These are phyloP conservation scores for Tenthredo scrophulariae DNA, from an alignment of 2,888 invertebrate genomes.

Conservation along the genomic window DNA sequence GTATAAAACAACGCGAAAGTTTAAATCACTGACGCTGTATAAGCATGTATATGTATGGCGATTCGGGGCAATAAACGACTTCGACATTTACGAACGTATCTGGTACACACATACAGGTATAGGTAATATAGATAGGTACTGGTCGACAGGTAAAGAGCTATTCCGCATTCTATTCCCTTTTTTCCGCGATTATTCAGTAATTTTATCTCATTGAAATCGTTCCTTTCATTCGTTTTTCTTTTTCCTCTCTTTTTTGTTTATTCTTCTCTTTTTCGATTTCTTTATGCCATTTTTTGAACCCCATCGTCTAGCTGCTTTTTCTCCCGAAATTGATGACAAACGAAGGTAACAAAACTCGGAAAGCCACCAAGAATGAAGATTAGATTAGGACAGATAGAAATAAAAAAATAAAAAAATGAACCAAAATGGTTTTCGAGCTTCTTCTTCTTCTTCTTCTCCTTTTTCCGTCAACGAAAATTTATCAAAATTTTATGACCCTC, in stretches of 20 bases:
- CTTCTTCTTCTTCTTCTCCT: too few species aligned
- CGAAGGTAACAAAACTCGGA: too few species aligned
- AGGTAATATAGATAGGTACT: neutral
- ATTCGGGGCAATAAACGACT: conserved; percentile 22
- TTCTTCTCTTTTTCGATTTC: neutral
- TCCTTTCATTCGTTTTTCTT: conserved; percentile 15
- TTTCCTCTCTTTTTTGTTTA: conserved; percentile 40
- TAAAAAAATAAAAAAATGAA: neutral
- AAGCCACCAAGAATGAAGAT: too few species aligned
- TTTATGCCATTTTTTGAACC: neutral
- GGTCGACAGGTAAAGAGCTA: neutral
- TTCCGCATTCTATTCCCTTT: neutral
- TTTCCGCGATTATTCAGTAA: conserved; percentile 11
- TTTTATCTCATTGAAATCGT: neutral
- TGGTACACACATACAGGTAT: neutral
- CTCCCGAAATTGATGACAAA: too few species aligned
- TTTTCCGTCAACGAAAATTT: neutral
- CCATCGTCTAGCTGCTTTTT: too few species aligned
- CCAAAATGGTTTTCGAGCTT: neutral
- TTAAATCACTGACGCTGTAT: neutral
- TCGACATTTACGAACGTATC: conserved; percentile 13
- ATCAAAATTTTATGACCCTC: neutral
- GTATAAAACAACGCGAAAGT: neutral
- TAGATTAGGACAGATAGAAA: too few species aligned
- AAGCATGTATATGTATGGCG: neutral